Base-by-base conservation (phyloP, 2,797 vertebrate species). In the Pygocentrus nattereri region DNA sequence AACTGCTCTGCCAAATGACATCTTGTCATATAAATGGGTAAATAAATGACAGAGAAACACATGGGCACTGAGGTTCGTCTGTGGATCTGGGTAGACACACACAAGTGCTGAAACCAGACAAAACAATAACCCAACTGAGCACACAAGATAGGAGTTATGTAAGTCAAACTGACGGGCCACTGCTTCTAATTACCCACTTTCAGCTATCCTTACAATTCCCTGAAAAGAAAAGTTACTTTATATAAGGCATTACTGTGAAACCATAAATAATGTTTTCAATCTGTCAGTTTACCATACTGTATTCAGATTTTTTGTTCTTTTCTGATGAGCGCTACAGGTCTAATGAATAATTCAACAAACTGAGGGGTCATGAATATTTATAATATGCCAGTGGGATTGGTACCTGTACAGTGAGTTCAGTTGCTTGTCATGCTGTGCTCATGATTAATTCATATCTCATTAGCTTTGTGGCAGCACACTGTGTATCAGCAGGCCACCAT, bases 361-460 rank as follows among this genome's bases (percentile, higher is more conserved):
- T 44, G 27, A 4, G 49, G 27, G 25, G 6, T 34, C 2, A 59
- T 81, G 13, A 76, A 74, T 81, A 68, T 81, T 81, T 54, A 68
- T 74, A 64, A 18, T 25, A 19, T 31, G 34, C 38, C 52, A 38
- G 11, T 47, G 25, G 74, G 54, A 58, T 12, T 52, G 58, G 47
- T 62, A 74, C 71, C 71, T 81, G 30, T 65, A 31, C 62, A 21
- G 59, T 30, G 19, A 34, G 61, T 27, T 62, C 44, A 31, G 11
- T 31, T 49, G 56, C n/a, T 13, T 76, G 78, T 62, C 70, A 64
- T 61, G 69, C 41, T 52, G 59, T 21, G 25, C 21, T 54, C 76
- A 76, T 82, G 73, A 31, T 72, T 80, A 72, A 80, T 85, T 80
- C 50, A 83, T 56, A 30, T 34, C 54, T 78, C 74, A 83, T 81